phyloP scores from a whole-genome alignment of 2,888 invertebrate species.

The Xiphydria camelus region DNA sequence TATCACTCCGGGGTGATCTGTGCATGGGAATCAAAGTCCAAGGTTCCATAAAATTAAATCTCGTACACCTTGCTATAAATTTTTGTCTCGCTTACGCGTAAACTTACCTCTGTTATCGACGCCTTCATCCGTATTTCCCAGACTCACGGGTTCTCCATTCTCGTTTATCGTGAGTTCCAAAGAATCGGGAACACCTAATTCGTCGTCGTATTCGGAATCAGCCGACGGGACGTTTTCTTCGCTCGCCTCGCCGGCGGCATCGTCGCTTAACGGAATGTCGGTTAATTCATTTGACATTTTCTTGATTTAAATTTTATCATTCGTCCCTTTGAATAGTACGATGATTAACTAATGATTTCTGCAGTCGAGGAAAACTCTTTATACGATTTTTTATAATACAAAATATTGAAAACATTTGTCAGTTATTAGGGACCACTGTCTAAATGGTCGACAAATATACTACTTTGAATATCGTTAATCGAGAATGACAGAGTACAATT shows the following conservation, averaged over 20 bases:
- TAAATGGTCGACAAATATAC: no score
- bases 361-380: no score
- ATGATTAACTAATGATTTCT: no score
- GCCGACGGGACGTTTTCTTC: conserved; percentile 26
- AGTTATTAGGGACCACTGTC: no score
- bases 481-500: no score
- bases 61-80: conserved; percentile 1
- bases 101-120: conserved; percentile 35
- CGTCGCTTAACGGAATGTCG: background rate
- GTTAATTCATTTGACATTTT: background rate
- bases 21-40: no score
- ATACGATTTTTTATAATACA: no score
- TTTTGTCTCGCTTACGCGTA: no score
- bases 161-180: conserved; percentile 62
- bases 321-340: no score
- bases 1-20: conserved; percentile 51
- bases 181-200: conserved; percentile 76
- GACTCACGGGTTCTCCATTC: conserved; percentile 31
- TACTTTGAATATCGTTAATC: no score
- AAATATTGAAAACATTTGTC: no score
- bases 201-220: conserved; percentile 81
- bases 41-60: conserved; percentile 1
- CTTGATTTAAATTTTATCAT: no score
- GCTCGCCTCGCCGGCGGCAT: background rate
- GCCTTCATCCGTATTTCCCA: conserved; percentile 48